Base-by-base conservation (phyloP, 2,113 vertebrate genomes). In the Emydura subglobosa region DNA sequence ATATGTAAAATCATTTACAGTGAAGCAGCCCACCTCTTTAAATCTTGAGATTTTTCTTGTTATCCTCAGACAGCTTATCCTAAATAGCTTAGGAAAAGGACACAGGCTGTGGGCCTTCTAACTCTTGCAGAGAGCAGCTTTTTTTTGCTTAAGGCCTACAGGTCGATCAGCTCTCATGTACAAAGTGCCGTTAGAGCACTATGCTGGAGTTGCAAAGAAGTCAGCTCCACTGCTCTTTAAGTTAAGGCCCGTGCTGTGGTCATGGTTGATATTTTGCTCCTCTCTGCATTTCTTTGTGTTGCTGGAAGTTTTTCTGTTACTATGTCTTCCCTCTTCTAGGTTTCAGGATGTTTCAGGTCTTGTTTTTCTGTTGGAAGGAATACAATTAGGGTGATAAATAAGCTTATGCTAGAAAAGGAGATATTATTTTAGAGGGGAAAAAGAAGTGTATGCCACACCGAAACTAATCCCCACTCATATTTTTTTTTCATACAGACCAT, bases 91-190 rank as follows among this genome's bases (percentile, higher is more conserved):
- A 68, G 65, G 55, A 0, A 1, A 83, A 51, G 49, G 49, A 29
- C 16, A 55, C 3, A 17, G 55, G 27, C 72, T 68, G 54, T 50
- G 42, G 4, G 11, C 22, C n/a, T 74, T 50, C 72, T 34, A 39
- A 31, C 5, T 78, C 39, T 86, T 78, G 7, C 31, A 50, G 50
- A 83, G 74, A 65, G 47, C 10, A 42, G 25, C 14, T 82, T 49
- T 55, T 89, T 89, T 82, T 47, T 79, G 29, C 78, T 79, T 50
- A 50, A 34, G 78, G 31, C 49, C 13, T 79, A 12, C 68, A 93
- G 47, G 5, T 68, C 42, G 2, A 4, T 12, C 3, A 81, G 14
- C 39, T 81, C 7, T 49, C 13, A 61, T 53, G 74, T 49, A 42
- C 53, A 2, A 7, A 3, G 29, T 83, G 24, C 39, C 44, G n/a